Percentiles rank a stretch among this genome's conserved stretches.
phyloP scores from a whole-genome alignment of 1,140 invertebrate species.

The Acromyrmex echinatior region DNA sequence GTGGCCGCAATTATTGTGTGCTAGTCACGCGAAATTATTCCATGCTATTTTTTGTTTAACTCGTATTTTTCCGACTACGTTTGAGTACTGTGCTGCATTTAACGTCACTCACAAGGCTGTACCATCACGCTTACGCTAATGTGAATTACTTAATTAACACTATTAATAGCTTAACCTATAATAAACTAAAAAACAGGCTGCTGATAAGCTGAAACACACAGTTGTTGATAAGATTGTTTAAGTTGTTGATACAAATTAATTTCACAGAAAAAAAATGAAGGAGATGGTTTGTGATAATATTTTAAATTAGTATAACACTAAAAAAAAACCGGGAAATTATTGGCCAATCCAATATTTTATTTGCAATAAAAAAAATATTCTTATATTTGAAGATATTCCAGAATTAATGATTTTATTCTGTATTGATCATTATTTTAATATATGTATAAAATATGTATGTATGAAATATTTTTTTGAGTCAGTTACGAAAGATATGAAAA shows the following conservation, averaged over 20 bases:
- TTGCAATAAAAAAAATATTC: background rate
- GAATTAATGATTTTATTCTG: background rate
- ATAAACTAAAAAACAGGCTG: background rate
- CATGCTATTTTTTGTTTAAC: background rate
- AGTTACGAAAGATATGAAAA: background rate
- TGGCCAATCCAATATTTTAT: background rate
- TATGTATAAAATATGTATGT: background rate
- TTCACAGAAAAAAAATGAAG: background rate
- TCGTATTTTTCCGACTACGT: background rate
- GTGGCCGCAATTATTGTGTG: conserved; percentile 2
- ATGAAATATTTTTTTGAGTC: background rate
- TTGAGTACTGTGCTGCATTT: background rate
- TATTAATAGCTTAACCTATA: background rate
- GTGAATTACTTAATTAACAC: conserved; percentile 21
- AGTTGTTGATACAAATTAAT: background rate
- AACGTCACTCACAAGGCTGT: conserved; percentile 25
- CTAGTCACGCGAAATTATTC: conserved; percentile 40
- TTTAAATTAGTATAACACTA: background rate
- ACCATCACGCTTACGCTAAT: conserved; percentile 33
- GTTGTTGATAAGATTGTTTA: conserved; percentile 5
- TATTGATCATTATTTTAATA: background rate
- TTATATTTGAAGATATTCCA: background rate
- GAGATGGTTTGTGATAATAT: background rate
- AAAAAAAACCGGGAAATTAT: background rate
- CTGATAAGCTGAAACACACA: background rate